These are phyloP conservation scores for Tuberolachnus salignus DNA, from an alignment of 2,888 invertebrate genomes.

Conservation along the genomic window DNA sequence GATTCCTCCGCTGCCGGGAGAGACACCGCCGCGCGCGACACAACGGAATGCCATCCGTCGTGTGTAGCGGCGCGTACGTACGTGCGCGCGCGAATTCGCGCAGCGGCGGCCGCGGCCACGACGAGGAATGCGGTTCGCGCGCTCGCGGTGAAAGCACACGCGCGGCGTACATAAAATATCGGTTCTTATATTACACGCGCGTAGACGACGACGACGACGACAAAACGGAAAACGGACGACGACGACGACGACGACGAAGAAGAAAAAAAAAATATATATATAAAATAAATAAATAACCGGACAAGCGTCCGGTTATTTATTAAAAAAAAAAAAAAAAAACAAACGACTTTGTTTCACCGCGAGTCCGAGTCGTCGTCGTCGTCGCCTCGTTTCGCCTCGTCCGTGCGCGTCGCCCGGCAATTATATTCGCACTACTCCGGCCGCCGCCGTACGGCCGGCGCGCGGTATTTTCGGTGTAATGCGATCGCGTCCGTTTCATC, in stretches of 20 bases:
- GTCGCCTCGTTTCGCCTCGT: too few species aligned
- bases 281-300: too few species aligned
- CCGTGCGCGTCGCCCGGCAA: not conserved
- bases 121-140: constrained; percentile 45
- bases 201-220: constrained; percentile 13
- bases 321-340: too few species aligned
- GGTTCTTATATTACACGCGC: not conserved
- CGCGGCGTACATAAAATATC: not conserved
- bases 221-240: too few species aligned
- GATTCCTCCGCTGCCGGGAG: not conserved
- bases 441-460: too few species aligned
- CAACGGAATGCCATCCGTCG: constrained; percentile 29
- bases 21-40: not conserved
- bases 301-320: not conserved
- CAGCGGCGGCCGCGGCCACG: not conserved
- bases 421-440: not conserved
- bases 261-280: too few species aligned
- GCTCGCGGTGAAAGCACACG: constrained; percentile 51
- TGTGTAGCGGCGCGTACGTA: not conserved
- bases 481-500: too few species aligned
- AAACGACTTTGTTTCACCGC: not conserved
- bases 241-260: not conserved
- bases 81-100: constrained; percentile 7
- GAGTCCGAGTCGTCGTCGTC: too few species aligned
- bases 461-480: too few species aligned